Base-by-base conservation (phyloP, 2,888 invertebrate genomes). In the Drosophila mulleri region DNA sequence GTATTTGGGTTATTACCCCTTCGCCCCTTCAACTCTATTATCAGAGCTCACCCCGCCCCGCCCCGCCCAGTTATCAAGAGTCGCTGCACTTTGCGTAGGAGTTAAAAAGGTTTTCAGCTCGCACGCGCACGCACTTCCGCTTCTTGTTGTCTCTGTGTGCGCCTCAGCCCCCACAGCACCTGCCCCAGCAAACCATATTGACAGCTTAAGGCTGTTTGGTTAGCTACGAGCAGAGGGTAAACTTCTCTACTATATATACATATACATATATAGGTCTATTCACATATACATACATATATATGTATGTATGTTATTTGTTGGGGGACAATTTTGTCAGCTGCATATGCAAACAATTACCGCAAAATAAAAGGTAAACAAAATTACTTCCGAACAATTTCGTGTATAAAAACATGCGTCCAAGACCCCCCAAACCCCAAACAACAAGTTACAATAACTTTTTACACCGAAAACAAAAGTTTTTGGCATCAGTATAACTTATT, bases 331-430 rank as follows among this genome's bases (percentile, higher is more conserved):
- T 87, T 71, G 65, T 48, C 81, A 76, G 87, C 79, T 87, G 80
- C 87, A 87, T 80, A 78, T 86, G 75, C 88, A 84, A 84, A 87
- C 85, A 86, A 86, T 89, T 89, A 87, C 82, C 88, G 72, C 84
- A 78, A 83, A 89, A 83, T 86, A 89, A 89, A 87, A 86, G 84
- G 85, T 84, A 86, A 86, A 86, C 89, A 86, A 87, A 83, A 89
- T 86, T 86, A 89, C 78, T 86, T 89, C 82, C 85, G 74, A 80
- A 71, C 78, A 82, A 89, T 89, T 86, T 87, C 80, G 65, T 84
- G 69, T 67, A 75, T 67, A 75, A 82, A 83, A 83, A 80, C 81
- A 85, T 72, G 59, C 47, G 63, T 47, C 48, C 26, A 42, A 48
- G 14, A 20, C 26, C 37, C 37, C 65, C n/a, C 29, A 48, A 20